Evolutionary conservation across 2,888 invertebrate genomes (phyloP), one percentile per base, ranked within the genome.

Genomic region (Ormyrus rosae): DNA sequence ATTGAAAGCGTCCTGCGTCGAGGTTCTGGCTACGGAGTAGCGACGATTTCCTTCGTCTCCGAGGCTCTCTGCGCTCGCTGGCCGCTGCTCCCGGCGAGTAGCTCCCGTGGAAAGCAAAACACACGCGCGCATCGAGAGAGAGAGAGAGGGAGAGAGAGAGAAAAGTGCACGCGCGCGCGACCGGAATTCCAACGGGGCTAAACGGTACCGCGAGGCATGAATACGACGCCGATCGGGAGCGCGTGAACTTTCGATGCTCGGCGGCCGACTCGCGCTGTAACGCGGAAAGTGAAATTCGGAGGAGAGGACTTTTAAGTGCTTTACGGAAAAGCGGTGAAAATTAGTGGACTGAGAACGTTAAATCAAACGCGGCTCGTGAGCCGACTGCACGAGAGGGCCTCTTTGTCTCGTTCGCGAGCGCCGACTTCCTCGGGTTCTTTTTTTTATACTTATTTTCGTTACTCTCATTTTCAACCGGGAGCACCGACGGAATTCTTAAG

Each of bases 241-340:
- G 50, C 48, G 5, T 48, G 53, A 34, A 76, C 76, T 76, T 76
- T 77, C 77, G 56, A 77, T 76, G 34, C 34, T 34, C 56, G 45
- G 46, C 50, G 63, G 19, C 34, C 60, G 13, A 67, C 46, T 19
- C 8, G 9, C 34, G 9, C 34, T 56, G 13, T 48, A 51, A 50
- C 50, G 68, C 51, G 72, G 61, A 73, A 78, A 78, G 72, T 78
- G 72, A 78, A 78, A 78, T 78, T 58, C 67, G 11, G 48, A 19
- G 5, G 13, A 53, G 48, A 34, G 34, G 34, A 34, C 55, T 19
- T 7, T 8, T 13, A 46, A 46, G 34, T 56, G 60, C 34, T 46
- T 58, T 71, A 61, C 61, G 64, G 48, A 8, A 48, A 70, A 70
- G 48, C 46, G 13, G 58, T 70, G 60, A 70, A 70, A 70, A 60